A percentile compares a stretch with the other conserved stretches of the same genome.
Conservation (phyloP, 2,888 invertebrate species). For the Stictocephala bisonia region DNA sequence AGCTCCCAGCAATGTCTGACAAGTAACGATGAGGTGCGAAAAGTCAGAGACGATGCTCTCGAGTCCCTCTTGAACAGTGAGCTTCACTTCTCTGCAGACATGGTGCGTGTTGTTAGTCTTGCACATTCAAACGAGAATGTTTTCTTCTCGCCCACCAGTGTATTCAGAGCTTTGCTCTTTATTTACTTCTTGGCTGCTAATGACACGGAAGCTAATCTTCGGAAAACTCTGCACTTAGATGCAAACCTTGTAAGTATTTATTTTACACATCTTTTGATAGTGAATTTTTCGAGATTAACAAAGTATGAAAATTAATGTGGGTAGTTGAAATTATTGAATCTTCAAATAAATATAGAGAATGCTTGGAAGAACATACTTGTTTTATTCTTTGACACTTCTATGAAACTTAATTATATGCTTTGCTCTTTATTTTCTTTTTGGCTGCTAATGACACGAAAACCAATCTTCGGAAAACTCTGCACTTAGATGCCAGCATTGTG, state of each 20-base stretch:
- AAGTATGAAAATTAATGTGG: too few species aligned
- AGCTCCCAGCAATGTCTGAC: not conserved
- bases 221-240: constrained; percentile 72
- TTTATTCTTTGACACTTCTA: too few species aligned
- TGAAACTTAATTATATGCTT: too few species aligned
- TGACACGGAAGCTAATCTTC: constrained; percentile 75
- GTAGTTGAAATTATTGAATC: too few species aligned
- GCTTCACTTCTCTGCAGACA: constrained; percentile 52
- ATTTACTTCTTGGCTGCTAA: constrained; percentile 82
- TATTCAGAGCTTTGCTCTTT: constrained; percentile 81
- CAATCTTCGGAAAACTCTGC: constrained; percentile 72
- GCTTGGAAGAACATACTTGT: too few species aligned
- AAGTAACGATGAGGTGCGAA: constrained; percentile 16
- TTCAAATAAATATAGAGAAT: too few species aligned
- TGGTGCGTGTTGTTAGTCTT: constrained; percentile 75
- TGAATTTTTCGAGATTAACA: too few species aligned
- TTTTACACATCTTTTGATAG: too few species aligned
- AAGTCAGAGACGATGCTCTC: not conserved
- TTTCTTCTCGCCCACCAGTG: constrained; percentile 90
- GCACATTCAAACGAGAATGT: constrained; percentile 78
- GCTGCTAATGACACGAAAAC: constrained; percentile 77
- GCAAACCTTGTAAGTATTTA: constrained; percentile 69
- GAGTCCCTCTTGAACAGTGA: not conserved
- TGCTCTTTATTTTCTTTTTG: constrained; percentile 83
- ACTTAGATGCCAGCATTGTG: constrained; percentile 71